Conservation (phyloP, 2,113 vertebrate species). For the Microcebus murinus region DNA sequence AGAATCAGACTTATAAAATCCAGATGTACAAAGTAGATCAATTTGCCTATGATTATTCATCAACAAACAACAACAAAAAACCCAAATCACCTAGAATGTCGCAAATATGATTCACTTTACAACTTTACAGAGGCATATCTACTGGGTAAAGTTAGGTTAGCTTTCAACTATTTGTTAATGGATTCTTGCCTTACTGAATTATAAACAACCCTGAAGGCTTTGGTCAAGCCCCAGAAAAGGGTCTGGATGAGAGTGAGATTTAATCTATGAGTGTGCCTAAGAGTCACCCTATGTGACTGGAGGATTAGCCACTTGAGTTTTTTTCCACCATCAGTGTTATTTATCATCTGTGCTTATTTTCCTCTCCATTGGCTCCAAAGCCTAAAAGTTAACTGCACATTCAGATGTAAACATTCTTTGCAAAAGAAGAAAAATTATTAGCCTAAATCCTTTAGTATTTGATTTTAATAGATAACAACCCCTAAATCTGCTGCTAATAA, state of each 20-base stretch:
- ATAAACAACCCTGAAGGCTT: constrained; percentile 69
- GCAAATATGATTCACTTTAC: constrained; percentile 33
- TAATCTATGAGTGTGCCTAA: constrained; percentile 45
- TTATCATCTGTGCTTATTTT: constrained; percentile 50
- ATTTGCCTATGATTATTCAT: constrained; percentile 39
- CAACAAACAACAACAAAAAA: neutral
- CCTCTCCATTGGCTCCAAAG: constrained; percentile 52
- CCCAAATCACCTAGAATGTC: constrained; percentile 6
- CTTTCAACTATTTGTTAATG: constrained; percentile 49
- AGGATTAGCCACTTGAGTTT: constrained; percentile 36
- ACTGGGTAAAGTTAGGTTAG: constrained; percentile 43
- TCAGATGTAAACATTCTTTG: constrained; percentile 25
- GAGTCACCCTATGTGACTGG: neutral
- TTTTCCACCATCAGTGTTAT: constrained; percentile 39
- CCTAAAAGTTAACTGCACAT: constrained; percentile 6
- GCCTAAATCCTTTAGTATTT: constrained; percentile 31
- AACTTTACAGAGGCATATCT: constrained; percentile 44
- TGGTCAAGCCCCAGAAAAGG: constrained; percentile 37
- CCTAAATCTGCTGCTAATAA: constrained; percentile 30
- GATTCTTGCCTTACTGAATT: constrained; percentile 52
- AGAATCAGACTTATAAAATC: constrained; percentile 32
- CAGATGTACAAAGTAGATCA: constrained; percentile 40
- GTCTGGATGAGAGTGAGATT: constrained; percentile 32
- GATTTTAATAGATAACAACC: constrained; percentile 39
- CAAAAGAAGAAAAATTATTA: constrained; percentile 36